Evolutionary conservation across 1,140 invertebrate genomes (phyloP), one percentile per base, ranked within the genome.

Genomic region (Zaprionus davidi): DNA sequence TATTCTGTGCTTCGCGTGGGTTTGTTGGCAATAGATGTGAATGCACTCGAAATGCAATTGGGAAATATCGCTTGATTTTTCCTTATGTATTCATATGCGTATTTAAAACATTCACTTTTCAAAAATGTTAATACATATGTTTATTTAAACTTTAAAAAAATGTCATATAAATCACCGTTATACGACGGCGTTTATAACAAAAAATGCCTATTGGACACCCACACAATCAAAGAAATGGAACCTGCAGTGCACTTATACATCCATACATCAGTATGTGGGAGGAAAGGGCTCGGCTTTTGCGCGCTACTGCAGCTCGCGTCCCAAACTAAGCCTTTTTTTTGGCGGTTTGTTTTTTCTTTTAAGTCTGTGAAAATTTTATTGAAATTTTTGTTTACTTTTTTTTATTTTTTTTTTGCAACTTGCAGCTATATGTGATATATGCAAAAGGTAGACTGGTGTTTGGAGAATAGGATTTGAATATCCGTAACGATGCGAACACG

Each of bases 401-500:
- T 63, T 51, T 44, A 22, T 22, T 2, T 53, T 46, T 51, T 63
- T 70, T 55, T 53, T 34, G 20, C 36, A 63, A 38, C 31, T 56
- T 65, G 38, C 44, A 69, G 65, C 28, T 44, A 68, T 59, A 60
- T 76, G 31, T 67, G 34, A 65, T 59, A 44, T 60, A 62, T 62
- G 51, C 24, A 60, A 51, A 63, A 49, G 44, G 34, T 41, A 38
- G 57, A 59, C 34, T 66, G 49, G 31, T 71, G 51, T 20, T 76
- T 65, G 60, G 34, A 53, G 58, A 55, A 55, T 36, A 31, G 53
- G 20, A 34, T 26, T 58, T 34, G 20, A 53, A 56, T 63, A 75
- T 71, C 75, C 79, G 82, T 78, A 46, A 41, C 65, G 63, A 71
- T 78, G 49, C 64, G 79, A 62, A 81, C 74, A 66, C 74, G 63